Base-by-base conservation (phyloP, 1,140 invertebrate species). In the Leptoteleia sp. region DNA sequence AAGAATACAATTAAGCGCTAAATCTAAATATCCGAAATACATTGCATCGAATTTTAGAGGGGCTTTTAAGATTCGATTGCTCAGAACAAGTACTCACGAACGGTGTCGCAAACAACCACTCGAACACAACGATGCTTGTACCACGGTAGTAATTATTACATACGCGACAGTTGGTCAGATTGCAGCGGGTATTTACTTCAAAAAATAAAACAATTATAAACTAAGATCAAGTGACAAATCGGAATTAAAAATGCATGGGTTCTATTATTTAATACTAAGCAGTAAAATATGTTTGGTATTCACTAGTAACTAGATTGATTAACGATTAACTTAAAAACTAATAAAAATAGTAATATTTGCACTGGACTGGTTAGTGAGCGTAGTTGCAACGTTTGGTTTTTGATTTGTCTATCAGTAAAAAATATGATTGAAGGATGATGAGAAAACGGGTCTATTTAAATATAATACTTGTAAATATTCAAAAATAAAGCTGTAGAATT, bases 61-160 rank as follows among this genome's bases (percentile, higher is more conserved):
- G 13, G 11, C 29, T 62, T 54, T 47, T 45, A 40, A 59, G 22
- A 50, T 54, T 71, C 29, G 19, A 42, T 65, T 13, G 42, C 70
- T 77, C 57, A 57, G 48, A 79, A 71, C 79, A 83, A 83, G 68
- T 83, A 83, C 79, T 78, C 83, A 76, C 42, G 57, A 84, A 81
- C 47, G 76, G 76, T 77, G 72, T 83, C 47, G 35, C 33, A 68
- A 84, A 84, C 79, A 81, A 77, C 80, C 81, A 78, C 80, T 83
- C 76, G 80, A 85, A 85, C 84, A 85, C 81, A 83, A 71, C 70
- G 72, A 82, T 81, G 76, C 79, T 83, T 78, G 57, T 75, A 38
- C 76, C 73, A 80, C 75, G 35, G 48, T 62, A 65, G 11, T 62
- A 3, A 55, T 62, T 5, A 7, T 47, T 37, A 52, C 54, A 37